Conservation (phyloP, 2,797 vertebrate species). For the Rhynchotus rufescens region DNA sequence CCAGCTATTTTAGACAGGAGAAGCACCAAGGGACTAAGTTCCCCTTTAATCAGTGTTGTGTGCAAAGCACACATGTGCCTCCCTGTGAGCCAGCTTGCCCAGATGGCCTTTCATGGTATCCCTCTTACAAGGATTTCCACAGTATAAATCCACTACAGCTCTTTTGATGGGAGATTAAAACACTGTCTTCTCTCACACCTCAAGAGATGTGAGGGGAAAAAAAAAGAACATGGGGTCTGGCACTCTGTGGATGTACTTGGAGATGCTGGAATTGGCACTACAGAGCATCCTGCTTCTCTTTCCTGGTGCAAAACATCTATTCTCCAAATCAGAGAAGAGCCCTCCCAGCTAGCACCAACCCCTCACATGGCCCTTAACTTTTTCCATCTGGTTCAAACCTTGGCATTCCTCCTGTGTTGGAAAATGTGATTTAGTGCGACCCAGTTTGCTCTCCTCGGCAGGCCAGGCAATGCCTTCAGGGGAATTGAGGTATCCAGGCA, state of each 20-base stretch:
- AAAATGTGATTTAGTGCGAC: neutral
- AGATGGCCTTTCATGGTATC: neutral
- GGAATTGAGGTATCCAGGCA: neutral
- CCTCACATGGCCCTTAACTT: neutral
- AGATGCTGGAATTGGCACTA: neutral
- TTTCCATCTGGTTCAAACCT: neutral
- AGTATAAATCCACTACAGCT: neutral
- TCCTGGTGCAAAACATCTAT: neutral
- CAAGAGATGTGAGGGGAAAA: neutral
- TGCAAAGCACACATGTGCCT: neutral
- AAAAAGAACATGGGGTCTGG: neutral
- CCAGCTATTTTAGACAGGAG: neutral
- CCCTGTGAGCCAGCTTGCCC: slow-evolving; percentile 24
- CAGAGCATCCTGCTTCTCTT: neutral
- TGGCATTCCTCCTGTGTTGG: neutral
- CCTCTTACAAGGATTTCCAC: rapidly evolving
- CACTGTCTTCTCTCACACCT: neutral
- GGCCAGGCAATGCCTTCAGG: neutral
- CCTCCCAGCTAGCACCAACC: neutral
- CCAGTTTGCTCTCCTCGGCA: neutral
- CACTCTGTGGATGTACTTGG: neutral
- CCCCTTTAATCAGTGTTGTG: neutral
- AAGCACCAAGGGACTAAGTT: neutral
- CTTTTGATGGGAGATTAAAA: neutral
- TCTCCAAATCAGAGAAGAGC: neutral